These are phyloP conservation scores for Bibio marci DNA, from an alignment of 2,888 invertebrate species.

Conservation along the genomic window DNA sequence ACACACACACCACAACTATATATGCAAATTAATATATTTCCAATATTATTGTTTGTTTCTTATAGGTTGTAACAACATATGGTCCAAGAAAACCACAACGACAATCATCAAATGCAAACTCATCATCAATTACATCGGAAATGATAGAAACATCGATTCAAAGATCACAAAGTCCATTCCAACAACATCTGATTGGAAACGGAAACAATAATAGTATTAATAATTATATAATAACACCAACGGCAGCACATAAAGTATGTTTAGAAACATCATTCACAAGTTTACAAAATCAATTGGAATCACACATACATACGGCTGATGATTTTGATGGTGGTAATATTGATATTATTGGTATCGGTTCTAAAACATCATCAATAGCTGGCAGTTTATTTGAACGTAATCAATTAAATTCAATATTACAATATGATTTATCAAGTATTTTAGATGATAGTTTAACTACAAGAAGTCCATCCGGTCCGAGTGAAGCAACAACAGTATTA, in stretches of 20 bases:
- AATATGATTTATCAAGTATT: slow-evolving; percentile 29
- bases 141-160: slow-evolving; percentile 15
- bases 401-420: slow-evolving; percentile 27
- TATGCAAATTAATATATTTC: no score
- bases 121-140: slow-evolving; percentile 26
- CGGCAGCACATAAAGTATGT: slow-evolving; percentile 39
- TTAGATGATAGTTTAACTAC: slow-evolving; percentile 24
- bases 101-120: slow-evolving; percentile 28
- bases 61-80: slow-evolving; percentile 57
- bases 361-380: slow-evolving; percentile 25
- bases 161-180: slow-evolving; percentile 23
- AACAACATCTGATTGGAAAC: slow-evolving; percentile 32
- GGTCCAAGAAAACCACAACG: slow-evolving; percentile 67
- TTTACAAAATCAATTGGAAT: slow-evolving; percentile 33
- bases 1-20: no score
- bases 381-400: slow-evolving; percentile 27
- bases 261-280: slow-evolving; percentile 64
- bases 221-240: slow-evolving; percentile 29
- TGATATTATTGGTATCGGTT: slow-evolving; percentile 10
- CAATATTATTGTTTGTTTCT: no score
- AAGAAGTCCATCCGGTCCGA: slow-evolving; percentile 23
- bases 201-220: slow-evolving; percentile 14
- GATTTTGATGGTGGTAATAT: slow-evolving; percentile 9
- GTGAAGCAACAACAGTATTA: slow-evolving; percentile 23
- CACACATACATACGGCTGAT: no score